Evolutionary conservation across 92 coral and sea anemone genomes (phyloP).

Genomic region (Epizoanthus fatuus): DNA sequence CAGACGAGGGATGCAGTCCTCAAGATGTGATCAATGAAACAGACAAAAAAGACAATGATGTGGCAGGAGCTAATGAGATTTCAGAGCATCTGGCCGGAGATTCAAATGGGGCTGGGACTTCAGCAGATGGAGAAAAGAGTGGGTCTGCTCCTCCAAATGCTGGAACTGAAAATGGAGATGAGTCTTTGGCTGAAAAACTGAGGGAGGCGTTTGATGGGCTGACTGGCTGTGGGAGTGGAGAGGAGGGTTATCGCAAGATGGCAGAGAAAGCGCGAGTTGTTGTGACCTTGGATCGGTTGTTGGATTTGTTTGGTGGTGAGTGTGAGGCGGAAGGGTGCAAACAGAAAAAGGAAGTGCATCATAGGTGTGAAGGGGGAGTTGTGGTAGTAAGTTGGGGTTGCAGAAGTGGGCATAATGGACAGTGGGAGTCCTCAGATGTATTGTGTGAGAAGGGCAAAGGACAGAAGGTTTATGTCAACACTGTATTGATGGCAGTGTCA

Average conservation of each 20-base stretch:
- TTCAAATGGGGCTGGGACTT: slow-evolving; percentile 1
- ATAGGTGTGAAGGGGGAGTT: slow-evolving; percentile 9
- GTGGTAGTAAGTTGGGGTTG: slow-evolving; percentile 28
- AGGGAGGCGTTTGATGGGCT: slow-evolving; percentile 7
- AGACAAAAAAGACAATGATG: neutral
- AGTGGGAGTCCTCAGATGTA: slow-evolving; percentile 17
- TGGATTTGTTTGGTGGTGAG: slow-evolving; percentile 9
- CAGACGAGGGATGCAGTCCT: slow-evolving; percentile 10
- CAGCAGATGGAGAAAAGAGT: slow-evolving; percentile 8
- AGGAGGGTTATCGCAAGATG: neutral
- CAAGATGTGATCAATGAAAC: slow-evolving; percentile 10
- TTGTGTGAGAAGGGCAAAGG: slow-evolving; percentile 34
- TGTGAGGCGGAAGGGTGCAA: slow-evolving; percentile 9
- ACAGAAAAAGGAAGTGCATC: too few relatives aligned
- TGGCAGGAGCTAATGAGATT: neutral
- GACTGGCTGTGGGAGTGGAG: neutral
- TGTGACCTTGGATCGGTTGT: slow-evolving; percentile 4
- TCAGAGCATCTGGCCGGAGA: neutral
- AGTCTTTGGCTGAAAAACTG: slow-evolving; percentile 6
- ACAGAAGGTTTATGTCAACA: slow-evolving; percentile 22
- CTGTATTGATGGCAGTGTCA: slow-evolving; percentile 16
- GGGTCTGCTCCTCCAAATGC: neutral
- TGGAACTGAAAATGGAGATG: neutral
- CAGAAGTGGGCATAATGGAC: slow-evolving; percentile 20
- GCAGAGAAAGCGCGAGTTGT: slow-evolving; percentile 5